phyloP scores from a whole-genome alignment of 2,888 invertebrate species.

The Fragum sueziense region DNA sequence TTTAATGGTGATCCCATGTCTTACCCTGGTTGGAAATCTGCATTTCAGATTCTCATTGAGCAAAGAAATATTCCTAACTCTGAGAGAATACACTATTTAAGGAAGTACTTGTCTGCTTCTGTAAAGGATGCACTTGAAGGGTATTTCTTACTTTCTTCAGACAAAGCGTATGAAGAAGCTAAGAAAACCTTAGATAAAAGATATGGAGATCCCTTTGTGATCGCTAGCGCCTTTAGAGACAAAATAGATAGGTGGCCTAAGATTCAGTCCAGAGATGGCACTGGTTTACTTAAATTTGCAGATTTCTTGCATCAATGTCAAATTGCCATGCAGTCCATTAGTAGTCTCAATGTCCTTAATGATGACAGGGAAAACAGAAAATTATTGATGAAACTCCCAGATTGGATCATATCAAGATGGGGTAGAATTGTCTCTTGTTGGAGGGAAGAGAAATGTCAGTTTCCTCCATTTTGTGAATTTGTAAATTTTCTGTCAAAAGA shows the following conservation, averaged over 20 bases:
- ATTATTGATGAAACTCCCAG: conserved; percentile 41
- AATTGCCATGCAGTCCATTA: conserved; percentile 35
- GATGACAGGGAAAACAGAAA: conserved; percentile 44
- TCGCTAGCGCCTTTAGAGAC: conserved; percentile 49
- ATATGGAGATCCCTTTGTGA: conserved; percentile 43
- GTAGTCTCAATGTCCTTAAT: conserved; percentile 27
- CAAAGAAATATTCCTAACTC: conserved; percentile 20
- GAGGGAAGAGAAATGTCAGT: conserved; percentile 14
- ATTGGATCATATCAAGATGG: conserved; percentile 39
- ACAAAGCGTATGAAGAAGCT: conserved; percentile 39
- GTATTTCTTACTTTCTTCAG: no score
- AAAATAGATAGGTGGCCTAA: conserved; percentile 54
- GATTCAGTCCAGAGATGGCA: conserved; percentile 35
- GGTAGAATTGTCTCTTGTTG: conserved; percentile 25
- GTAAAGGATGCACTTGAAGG: conserved; percentile 26
- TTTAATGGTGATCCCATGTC: conserved; percentile 39
- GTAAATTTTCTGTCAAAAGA: conserved; percentile 53
- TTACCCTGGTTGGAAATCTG: conserved; percentile 30
- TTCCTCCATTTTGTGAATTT: conserved; percentile 47
- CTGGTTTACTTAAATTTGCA: conserved; percentile 27
- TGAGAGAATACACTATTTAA: conserved; percentile 37
- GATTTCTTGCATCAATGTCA: conserved; percentile 44
- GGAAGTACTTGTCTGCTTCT: conserved; percentile 20
- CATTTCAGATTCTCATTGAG: conserved; percentile 32
- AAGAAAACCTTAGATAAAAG: conserved; percentile 43